These are phyloP conservation scores for Hydrolagus colliei DNA, from an alignment of 2,797 vertebrate species.

Conservation along the genomic window DNA sequence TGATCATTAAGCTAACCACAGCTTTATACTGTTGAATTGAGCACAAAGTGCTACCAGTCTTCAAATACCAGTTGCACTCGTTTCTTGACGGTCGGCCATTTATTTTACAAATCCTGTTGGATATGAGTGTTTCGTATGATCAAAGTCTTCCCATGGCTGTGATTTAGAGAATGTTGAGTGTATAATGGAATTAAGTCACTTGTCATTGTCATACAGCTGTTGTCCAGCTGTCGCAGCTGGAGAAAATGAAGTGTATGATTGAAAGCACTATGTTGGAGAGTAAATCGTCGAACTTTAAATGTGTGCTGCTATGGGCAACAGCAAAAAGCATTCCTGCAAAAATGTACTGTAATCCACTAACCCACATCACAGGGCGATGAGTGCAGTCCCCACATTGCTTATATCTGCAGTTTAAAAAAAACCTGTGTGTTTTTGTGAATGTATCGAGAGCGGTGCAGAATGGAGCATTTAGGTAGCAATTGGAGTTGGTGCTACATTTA, in stretches of 20 bases:
- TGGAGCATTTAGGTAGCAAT: neutral
- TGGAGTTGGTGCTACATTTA: neutral
- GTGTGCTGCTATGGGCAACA: neutral
- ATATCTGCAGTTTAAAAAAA: neutral
- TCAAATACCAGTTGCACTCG: neutral
- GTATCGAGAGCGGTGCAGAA: neutral
- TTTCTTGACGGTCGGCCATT: neutral
- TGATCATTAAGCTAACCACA: neutral
- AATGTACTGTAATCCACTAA: neutral
- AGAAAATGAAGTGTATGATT: neutral
- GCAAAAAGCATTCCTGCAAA: neutral
- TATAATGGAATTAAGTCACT: neutral
- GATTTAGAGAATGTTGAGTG: neutral
- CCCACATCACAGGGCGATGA: neutral
- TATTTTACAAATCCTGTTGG: neutral
- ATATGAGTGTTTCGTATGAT: neutral
- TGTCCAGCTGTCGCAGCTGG: neutral
- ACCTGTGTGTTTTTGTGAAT: neutral
- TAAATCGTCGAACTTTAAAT: neutral
- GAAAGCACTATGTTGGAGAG: neutral
- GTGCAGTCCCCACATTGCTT: neutral
- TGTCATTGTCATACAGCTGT: neutral
- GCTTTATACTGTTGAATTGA: neutral
- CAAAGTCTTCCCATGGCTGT: neutral
- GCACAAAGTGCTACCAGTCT: neutral